phyloP scores from a whole-genome alignment of 2,888 invertebrate genomes.

The Phengaris alcon region DNA sequence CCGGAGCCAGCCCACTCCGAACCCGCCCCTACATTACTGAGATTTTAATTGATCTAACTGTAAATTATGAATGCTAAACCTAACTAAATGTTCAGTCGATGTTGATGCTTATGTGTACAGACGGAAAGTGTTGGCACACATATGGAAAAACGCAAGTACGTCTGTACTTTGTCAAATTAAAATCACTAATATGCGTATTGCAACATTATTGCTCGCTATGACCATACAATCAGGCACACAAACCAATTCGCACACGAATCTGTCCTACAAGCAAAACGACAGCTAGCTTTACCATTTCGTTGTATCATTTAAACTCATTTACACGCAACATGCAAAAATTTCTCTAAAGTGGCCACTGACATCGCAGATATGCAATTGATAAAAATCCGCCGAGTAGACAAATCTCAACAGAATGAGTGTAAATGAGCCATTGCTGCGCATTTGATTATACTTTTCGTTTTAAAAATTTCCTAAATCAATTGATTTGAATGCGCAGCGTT shows the following conservation, averaged over 20 bases:
- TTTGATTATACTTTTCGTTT: background rate
- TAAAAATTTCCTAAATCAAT: background rate
- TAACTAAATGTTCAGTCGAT: constrained; percentile 78
- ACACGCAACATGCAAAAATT: background rate
- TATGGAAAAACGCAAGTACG: constrained; percentile 51
- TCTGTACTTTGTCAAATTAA: constrained; percentile 46
- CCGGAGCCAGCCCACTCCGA: background rate
- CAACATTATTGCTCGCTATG: constrained; percentile 64
- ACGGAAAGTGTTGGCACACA: constrained; percentile 32
- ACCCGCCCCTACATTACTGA: constrained; percentile 35
- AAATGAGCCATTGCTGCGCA: background rate
- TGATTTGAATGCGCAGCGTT: constrained; percentile 1
- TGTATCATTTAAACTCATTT: constrained; percentile 14
- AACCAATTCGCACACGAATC: constrained; percentile 49
- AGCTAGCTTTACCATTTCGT: constrained; percentile 23
- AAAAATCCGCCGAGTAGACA: background rate
- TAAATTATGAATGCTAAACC: constrained; percentile 53
- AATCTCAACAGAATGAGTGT: background rate
- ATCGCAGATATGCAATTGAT: too few species aligned
- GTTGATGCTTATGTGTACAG: constrained; percentile 44
- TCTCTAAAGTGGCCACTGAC: background rate
- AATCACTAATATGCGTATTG: constrained; percentile 50
- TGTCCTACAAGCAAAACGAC: constrained; percentile 49
- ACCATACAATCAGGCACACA: constrained; percentile 55
- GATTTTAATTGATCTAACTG: constrained; percentile 35